Percentiles rank a stretch among this genome's conserved stretches.
These are phyloP conservation scores for Pantala flavescens DNA, from an alignment of 1,140 invertebrate species.

Conservation along the genomic window DNA sequence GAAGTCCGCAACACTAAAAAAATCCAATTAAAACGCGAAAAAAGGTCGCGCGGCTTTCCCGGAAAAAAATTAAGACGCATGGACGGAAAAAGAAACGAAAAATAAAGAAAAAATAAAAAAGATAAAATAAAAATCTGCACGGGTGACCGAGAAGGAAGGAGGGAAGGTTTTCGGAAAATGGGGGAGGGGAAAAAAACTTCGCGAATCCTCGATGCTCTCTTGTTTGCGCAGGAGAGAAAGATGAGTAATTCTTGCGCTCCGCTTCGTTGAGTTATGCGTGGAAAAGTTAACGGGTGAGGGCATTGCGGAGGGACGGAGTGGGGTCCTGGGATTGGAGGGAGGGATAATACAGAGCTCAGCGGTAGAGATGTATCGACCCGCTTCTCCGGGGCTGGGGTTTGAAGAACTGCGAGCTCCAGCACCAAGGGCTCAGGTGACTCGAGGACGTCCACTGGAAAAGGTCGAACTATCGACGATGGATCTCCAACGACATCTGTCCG, in stretches of 20 bases:
- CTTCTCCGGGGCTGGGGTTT: background rate
- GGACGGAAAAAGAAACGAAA: too few relatives aligned
- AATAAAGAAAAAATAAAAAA: too few relatives aligned
- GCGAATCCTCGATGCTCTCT: background rate
- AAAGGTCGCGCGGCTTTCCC: too few relatives aligned
- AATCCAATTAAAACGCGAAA: too few relatives aligned
- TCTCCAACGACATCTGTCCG: too few relatives aligned
- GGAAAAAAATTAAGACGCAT: too few relatives aligned
- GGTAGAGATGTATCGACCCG: conserved; percentile 3
- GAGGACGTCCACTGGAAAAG: background rate
- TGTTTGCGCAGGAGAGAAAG: background rate
- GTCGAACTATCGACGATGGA: background rate
- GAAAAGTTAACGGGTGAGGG: background rate
- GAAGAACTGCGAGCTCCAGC: background rate
- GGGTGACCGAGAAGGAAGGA: too few relatives aligned
- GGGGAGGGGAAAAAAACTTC: background rate
- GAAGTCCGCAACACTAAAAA: too few relatives aligned
- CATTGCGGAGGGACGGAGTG: background rate
- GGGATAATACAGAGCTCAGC: conserved; percentile 7
- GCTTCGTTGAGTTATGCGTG: background rate
- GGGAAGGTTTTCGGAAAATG: too few relatives aligned
- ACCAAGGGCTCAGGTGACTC: background rate
- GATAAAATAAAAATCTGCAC: too few relatives aligned
- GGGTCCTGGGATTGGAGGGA: background rate
- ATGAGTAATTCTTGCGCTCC: background rate